Conservation (phyloP, 1,140 invertebrate species). For the Drosophila nebulosa region DNA sequence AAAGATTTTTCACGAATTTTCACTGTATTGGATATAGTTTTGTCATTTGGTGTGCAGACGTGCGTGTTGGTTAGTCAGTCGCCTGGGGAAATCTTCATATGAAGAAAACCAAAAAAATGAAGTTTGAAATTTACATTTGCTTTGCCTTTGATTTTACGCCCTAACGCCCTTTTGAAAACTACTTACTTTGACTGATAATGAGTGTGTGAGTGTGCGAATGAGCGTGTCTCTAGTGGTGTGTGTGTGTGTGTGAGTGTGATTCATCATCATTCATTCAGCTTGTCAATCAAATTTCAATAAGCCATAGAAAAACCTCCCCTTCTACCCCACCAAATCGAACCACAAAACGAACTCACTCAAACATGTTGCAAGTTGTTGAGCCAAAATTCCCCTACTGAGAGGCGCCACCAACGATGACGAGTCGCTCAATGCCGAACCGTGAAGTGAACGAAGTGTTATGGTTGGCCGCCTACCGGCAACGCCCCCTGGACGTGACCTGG, state of each 20-base stretch:
- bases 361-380: constrained; percentile 51
- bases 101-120: neutral
- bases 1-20: no score
- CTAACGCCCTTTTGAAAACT: constrained; percentile 38
- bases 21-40: neutral
- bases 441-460: constrained; percentile 16
- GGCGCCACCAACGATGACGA: neutral
- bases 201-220: constrained; percentile 11
- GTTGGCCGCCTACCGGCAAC: constrained; percentile 53
- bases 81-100: constrained; percentile 41
- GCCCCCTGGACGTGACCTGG: constrained; percentile 66
- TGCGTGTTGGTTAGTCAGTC: neutral
- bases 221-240: neutral
- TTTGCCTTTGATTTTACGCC: constrained; percentile 59
- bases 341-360: constrained; percentile 62
- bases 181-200: constrained; percentile 4
- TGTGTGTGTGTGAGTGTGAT: constrained; percentile 11
- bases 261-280: constrained; percentile 28
- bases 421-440: constrained; percentile 1
- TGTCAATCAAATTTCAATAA: constrained; percentile 70
- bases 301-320: constrained; percentile 36
- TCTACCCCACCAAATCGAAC: constrained; percentile 35
- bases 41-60: neutral
- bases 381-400: constrained; percentile 49
- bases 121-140: constrained; percentile 3